These are phyloP conservation scores for Cephus cinctus DNA, from an alignment of 1,140 invertebrate species.

Conservation along the genomic window DNA sequence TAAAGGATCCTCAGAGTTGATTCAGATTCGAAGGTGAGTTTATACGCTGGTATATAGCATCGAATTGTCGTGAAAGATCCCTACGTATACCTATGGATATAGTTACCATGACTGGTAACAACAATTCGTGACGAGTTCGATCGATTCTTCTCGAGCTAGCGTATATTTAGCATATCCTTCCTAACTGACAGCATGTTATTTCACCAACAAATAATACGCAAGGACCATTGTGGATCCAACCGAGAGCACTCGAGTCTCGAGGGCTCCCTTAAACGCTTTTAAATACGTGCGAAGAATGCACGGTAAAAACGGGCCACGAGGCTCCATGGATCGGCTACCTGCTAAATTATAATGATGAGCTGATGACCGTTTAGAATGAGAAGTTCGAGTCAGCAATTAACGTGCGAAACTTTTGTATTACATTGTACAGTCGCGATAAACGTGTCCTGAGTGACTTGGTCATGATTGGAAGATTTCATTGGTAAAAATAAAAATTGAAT, in stretches of 20 bases:
- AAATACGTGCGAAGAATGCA: slow-evolving; percentile 33
- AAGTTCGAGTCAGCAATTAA: not conserved
- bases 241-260: slow-evolving; percentile 16
- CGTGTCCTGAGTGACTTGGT: not conserved
- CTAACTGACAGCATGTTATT: slow-evolving; percentile 51
- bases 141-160: slow-evolving; percentile 34
- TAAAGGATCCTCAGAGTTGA: not conserved
- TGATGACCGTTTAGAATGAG: slow-evolving; percentile 7
- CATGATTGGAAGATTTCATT: not conserved
- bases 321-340: not conserved
- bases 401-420: not conserved
- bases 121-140: slow-evolving; percentile 27
- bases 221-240: slow-evolving; percentile 32
- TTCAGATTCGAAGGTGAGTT: not conserved
- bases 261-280: slow-evolving; percentile 36
- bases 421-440: not conserved
- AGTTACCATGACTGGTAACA: slow-evolving; percentile 28
- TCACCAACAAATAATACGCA: slow-evolving; percentile 51
- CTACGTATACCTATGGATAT: too few relatives aligned
- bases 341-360: slow-evolving; percentile 7
- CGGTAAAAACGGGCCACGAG: not conserved
- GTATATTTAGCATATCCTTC: slow-evolving; percentile 48
- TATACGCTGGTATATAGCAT: not conserved
- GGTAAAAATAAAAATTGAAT: not conserved
- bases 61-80: not conserved